Base-by-base conservation (phyloP, 2,113 vertebrate species). In the Notothenia rossii region DNA sequence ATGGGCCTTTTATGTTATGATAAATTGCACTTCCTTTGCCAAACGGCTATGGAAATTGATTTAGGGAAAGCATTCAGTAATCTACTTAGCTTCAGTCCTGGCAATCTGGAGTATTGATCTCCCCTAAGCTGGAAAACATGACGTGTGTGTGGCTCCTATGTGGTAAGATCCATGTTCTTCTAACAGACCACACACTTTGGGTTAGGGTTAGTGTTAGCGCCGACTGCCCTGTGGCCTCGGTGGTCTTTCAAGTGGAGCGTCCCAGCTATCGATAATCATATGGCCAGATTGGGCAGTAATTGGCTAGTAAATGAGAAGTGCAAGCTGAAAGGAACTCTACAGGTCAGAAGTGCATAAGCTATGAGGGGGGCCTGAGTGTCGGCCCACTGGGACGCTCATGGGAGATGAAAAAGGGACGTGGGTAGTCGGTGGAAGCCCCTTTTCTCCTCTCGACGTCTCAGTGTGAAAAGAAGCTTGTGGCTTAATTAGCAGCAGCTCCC, bases 61-160 rank as follows among this genome's bases (percentile, higher is more conserved):
- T 93, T 82, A 65, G 89, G 88, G 93, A 94, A 94, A 94, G 94
- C 90, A 86, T 92, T 80, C 69, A 66, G 84, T 95, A 93, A 94
- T 94, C 91, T 93, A 92, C 91, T 94, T 94, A 93, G 87, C 92
- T 87, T 81, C 80, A 81, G 64, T 87, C 66, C 78, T 86, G 86
- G 92, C 93, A 92, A 93, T 91, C 87, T 71, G 0, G 40, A 69
- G 75, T 93, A 94, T 95, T 88, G 93, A 95, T 95, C 89, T 89
- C 54, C 6, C 40, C 64, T 82, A 87, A 93, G 93, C 86, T 64
- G 72, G 36, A 92, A 82, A 69, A 84, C 70, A 79, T 54, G 54
- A 53, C 69, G 81, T 13, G 63, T 64, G 72, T 17, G 46, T 36
- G 29, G 72, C 71, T 67, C 29, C 56, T 15, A 51, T 64, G 60